Evolutionary conservation across 2,888 invertebrate genomes (phyloP), one percentile per base, ranked within the genome.

Genomic region (Drosophila recens): DNA sequence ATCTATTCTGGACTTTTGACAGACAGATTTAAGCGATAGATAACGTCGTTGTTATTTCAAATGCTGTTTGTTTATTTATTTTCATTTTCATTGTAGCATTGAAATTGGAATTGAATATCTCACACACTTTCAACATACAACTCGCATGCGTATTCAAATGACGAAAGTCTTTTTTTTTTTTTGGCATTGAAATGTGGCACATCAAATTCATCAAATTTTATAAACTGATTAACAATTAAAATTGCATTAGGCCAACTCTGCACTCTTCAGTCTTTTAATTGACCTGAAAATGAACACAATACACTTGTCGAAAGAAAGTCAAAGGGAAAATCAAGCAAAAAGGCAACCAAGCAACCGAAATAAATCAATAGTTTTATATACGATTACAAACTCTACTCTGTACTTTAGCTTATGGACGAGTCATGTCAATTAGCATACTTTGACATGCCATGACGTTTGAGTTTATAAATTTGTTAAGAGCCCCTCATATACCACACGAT

Each of bases 401-500:
- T 34, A 23, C 43, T 10, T 34, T 23, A 57, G 45, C n/a, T 30
- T 30, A 38, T 45, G 43, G 53, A 64, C 27, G 52, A 72, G 45
- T 42, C 79, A 56, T 74, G 65, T 76, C 74, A 79, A 76, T 79
- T 74, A 76, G 75, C 76, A 76, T 76, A 53, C 51, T 54, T 63
- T 63, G 69, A 69, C 69, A 73, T 73, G 65, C 58, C 61, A 62
- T 74, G 65, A 79, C 69, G 65, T 58, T 45, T 57, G 23, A 36
- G 59, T 45, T 79, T 66, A 66, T 63, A 61, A 66, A 59, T 73
- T 79, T 68, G 56, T 72, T 74, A 74, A 78, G 68, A 51, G 68
- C 52, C n/a, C 8, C 56, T 43, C 23, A 40, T 48, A 36, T 46
- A 56, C 40, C 45, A 10, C 62, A 67, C 45, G 57, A 54, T 54